Percentiles rank a stretch among this genome's conserved stretches.
phyloP scores from a whole-genome alignment of 1,140 invertebrate species.

The Lanistes nyassanus region DNA sequence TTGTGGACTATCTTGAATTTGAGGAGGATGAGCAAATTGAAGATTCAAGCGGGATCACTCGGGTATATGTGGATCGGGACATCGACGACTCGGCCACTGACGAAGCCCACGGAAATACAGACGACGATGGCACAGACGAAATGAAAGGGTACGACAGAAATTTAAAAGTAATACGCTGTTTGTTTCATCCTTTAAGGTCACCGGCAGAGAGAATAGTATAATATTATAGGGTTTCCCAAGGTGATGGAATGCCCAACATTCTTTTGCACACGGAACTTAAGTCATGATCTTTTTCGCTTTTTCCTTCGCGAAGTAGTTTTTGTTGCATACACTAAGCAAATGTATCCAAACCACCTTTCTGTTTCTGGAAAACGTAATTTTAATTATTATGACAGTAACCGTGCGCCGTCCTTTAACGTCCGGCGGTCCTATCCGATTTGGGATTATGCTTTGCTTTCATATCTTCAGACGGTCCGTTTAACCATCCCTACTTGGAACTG shows the following conservation, averaged over 20 bases:
- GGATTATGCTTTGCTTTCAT: too few species aligned
- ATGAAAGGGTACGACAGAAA: not conserved
- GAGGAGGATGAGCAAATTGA: constrained; percentile 37
- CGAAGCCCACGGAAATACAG: not conserved
- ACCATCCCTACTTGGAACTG: too few species aligned
- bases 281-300: not conserved
- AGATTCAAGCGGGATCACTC: constrained; percentile 42
- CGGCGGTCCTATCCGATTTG: too few species aligned
- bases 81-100: constrained; percentile 10
- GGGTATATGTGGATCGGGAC: constrained; percentile 39
- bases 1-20: constrained; percentile 30
- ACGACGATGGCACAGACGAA: constrained; percentile 22
- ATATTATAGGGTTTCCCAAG: not conserved
- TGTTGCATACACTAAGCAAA: too few species aligned
- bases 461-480: too few species aligned
- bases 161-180: not conserved
- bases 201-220: not conserved
- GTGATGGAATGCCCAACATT: not conserved
- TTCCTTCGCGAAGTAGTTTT: too few species aligned
- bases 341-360: too few species aligned
- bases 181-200: not conserved
- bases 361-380: too few species aligned
- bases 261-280: constrained; percentile 15
- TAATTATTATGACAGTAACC: too few species aligned
- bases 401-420: too few species aligned